These are phyloP conservation scores for Reticulitermes speratus DNA, from an alignment of 1,140 invertebrate species.

Conservation along the genomic window DNA sequence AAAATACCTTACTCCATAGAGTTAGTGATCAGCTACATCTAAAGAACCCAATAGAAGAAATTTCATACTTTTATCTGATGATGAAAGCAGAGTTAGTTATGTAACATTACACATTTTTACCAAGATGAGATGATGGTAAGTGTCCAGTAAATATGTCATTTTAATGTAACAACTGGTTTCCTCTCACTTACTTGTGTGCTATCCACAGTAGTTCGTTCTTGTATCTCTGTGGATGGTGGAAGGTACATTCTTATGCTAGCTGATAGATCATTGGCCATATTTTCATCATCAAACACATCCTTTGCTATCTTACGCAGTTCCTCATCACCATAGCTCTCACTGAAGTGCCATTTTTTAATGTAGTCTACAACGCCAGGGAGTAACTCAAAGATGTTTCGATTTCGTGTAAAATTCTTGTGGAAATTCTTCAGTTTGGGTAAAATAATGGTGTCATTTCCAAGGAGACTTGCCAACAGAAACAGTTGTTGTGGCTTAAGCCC, in stretches of 20 bases:
- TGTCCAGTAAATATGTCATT: background rate
- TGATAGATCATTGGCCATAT: background rate
- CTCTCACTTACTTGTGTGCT: background rate
- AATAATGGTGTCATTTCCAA: background rate
- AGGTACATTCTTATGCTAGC: background rate
- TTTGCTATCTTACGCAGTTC: background rate
- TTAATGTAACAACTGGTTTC: background rate
- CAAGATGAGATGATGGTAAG: background rate
- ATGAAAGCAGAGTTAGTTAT: too few relatives aligned
- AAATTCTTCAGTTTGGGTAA: background rate
- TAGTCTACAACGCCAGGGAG: background rate
- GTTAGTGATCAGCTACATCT: background rate
- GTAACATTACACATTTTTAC: too few relatives aligned
- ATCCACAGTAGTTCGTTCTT: background rate
- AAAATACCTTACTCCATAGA: too few relatives aligned
- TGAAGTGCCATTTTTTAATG: background rate
- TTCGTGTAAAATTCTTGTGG: background rate
- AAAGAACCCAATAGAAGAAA: background rate
- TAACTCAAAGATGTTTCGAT: background rate
- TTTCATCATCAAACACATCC: background rate
- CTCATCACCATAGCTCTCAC: background rate
- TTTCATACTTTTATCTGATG: too few relatives aligned
- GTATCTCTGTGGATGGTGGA: background rate
- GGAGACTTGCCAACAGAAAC: slow-evolving; percentile 3
- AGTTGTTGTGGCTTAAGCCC: background rate